Percentiles rank a stretch among this genome's conserved stretches.
phyloP scores from a whole-genome alignment of 2,888 invertebrate species.

The Melinaea menophilus region DNA sequence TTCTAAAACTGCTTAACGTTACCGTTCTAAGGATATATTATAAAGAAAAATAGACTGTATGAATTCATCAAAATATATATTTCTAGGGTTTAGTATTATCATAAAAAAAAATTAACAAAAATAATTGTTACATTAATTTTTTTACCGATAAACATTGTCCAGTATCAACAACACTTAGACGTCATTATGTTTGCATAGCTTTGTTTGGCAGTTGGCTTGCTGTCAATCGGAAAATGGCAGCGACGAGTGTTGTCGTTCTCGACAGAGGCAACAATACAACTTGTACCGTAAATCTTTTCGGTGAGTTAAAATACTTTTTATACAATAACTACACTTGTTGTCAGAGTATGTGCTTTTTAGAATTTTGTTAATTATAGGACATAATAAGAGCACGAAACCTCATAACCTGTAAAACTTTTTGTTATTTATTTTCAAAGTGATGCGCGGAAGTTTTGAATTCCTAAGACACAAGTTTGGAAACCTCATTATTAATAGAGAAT shows the following conservation, averaged over 20 bases:
- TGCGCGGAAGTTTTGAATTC: slow-evolving; percentile 68
- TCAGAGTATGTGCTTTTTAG: background rate
- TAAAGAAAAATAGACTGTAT: background rate
- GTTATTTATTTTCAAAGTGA: slow-evolving; percentile 50
- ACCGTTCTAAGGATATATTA: background rate
- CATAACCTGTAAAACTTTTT: slow-evolving; percentile 58
- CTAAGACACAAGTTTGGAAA: slow-evolving; percentile 16
- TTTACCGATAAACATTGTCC: slow-evolving; percentile 18
- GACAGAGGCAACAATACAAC: slow-evolving; percentile 98
- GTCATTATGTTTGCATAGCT: slow-evolving; percentile 22
- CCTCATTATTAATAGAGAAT: slow-evolving; percentile 4
- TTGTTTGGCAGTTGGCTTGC: slow-evolving; percentile 64
- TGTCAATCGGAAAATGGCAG: slow-evolving; percentile 83
- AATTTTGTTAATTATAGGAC: background rate
- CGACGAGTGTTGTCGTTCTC: slow-evolving; percentile 95
- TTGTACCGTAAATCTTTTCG: slow-evolving; percentile 97
- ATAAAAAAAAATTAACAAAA: background rate
- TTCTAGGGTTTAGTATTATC: background rate
- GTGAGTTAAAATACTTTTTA: slow-evolving; percentile 76
- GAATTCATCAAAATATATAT: background rate
- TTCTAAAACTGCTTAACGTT: background rate
- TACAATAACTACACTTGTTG: slow-evolving; percentile 5
- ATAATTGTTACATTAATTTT: background rate
- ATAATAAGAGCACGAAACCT: slow-evolving; percentile 33
- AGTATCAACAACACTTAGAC: background rate